Evolutionary conservation across 2,888 invertebrate species (phyloP).

Genomic region (Andrena trimmerana): DNA sequence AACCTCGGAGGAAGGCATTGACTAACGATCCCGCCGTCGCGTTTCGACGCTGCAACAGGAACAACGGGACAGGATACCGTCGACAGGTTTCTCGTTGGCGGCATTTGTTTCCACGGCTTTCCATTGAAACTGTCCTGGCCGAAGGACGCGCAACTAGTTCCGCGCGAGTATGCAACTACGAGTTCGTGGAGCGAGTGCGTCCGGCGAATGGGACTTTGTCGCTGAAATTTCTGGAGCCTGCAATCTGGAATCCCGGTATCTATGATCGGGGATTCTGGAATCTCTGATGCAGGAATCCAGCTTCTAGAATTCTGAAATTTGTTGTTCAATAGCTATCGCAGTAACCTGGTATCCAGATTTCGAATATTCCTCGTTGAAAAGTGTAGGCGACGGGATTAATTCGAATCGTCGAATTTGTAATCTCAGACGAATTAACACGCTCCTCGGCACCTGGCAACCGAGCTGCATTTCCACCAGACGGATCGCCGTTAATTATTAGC

Average conservation of each 20-base stretch:
- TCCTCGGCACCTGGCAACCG: not conserved
- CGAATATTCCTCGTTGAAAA: no score
- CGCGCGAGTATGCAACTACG: constrained; percentile 20
- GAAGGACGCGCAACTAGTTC: constrained; percentile 27
- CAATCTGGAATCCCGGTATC: not conserved
- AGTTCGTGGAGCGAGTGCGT: not conserved
- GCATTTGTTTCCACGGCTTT: constrained; percentile 50
- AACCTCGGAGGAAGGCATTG: constrained; percentile 68
- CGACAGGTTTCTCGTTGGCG: constrained; percentile 57
- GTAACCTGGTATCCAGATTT: no score
- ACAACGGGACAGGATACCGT: constrained; percentile 55
- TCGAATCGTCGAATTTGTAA: no score
- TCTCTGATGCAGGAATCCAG: not conserved
- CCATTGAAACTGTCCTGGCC: constrained; percentile 36
- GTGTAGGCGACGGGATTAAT: no score
- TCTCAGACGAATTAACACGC: not conserved
- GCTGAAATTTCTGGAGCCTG: constrained; percentile 16
- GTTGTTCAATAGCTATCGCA: no score
- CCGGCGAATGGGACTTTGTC: constrained; percentile 24
- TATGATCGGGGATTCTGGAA: not conserved
- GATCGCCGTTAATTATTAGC: constrained; percentile 68
- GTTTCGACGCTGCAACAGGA: constrained; percentile 61
- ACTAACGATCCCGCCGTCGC: constrained; percentile 71
- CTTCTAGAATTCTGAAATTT: not conserved
- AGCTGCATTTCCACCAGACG: constrained; percentile 45